phyloP scores from a whole-genome alignment of 2,113 vertebrate species.

The Forbesichthys agassizii region DNA sequence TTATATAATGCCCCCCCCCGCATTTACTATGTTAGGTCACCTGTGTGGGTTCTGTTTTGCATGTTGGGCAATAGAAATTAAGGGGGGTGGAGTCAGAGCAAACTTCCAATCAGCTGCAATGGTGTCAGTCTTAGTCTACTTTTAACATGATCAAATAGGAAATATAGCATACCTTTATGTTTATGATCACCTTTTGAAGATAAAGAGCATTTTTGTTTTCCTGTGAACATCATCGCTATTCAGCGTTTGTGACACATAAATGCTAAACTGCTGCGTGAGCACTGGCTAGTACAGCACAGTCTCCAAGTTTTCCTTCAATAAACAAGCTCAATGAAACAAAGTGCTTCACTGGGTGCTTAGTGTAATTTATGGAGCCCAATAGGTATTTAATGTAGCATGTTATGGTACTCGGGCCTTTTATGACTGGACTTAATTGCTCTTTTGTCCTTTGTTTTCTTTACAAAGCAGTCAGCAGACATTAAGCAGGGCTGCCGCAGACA shows the following conservation, averaged over 20 bases:
- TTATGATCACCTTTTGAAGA: neutral
- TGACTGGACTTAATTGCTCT: slow-evolving; percentile 64
- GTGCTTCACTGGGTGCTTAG: slow-evolving; percentile 57
- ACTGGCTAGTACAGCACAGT: neutral
- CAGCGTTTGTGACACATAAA: neutral
- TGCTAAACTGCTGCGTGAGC: neutral
- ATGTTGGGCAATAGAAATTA: too few relatives aligned
- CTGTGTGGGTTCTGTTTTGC: too few relatives aligned
- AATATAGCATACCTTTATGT: neutral
- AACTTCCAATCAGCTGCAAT: too few relatives aligned
- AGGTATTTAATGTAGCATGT: slow-evolving; percentile 76
- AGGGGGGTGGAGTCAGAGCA: too few relatives aligned
- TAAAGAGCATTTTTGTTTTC: neutral
- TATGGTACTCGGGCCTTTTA: slow-evolving; percentile 66
- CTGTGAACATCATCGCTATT: neutral
- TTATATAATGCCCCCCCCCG: too few relatives aligned
- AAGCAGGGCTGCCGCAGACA: slow-evolving; percentile 14
- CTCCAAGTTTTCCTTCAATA: slow-evolving; percentile 39
- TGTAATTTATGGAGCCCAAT: slow-evolving; percentile 62
- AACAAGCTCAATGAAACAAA: slow-evolving; percentile 57
- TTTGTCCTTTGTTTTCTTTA: slow-evolving; percentile 75
- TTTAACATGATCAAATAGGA: neutral
- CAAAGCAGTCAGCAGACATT: slow-evolving; percentile 29
- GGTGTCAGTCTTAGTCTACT: too few relatives aligned
- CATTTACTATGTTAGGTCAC: too few relatives aligned